phyloP scores from a whole-genome alignment of 2,797 vertebrate genomes.

The Hybognathus amarus region DNA sequence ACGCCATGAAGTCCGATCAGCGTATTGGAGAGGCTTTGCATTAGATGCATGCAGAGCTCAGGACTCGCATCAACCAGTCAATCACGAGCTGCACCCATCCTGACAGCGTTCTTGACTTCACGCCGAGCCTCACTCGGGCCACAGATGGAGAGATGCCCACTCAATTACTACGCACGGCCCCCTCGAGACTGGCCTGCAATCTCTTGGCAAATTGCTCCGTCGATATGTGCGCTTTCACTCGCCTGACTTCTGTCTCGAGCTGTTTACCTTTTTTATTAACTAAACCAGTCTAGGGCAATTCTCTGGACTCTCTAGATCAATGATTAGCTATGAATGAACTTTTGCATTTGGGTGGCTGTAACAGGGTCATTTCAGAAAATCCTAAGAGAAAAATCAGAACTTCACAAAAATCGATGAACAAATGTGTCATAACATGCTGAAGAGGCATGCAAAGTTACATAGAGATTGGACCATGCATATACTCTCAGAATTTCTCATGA shows the following conservation, averaged over 20 bases:
- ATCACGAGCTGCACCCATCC: conserved; percentile 44
- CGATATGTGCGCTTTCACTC: conserved; percentile 63
- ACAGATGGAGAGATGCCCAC: conserved; percentile 74
- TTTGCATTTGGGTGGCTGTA: no score
- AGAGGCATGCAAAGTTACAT: no score
- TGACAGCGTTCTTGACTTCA: conserved; percentile 55
- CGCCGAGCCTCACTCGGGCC: not conserved
- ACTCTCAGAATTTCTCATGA: no score
- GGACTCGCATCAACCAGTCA: conserved; percentile 48
- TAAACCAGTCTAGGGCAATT: not conserved
- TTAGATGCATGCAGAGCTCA: conserved; percentile 31
- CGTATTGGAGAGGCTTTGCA: conserved; percentile 3
- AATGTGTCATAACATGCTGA: no score
- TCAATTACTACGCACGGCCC: conserved; percentile 76
- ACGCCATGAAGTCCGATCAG: conserved; percentile 35
- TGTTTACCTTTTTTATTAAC: not conserved
- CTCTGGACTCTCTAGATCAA: no score
- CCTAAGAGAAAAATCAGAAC: no score
- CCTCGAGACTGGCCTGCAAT: conserved; percentile 67
- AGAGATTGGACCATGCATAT: no score
- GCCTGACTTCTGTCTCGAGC: not conserved
- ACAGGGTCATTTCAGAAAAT: no score
- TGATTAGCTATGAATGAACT: no score
- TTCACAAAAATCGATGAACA: no score
- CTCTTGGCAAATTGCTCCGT: conserved; percentile 73